A percentile compares a stretch with the other conserved stretches of the same genome.
phyloP scores from a whole-genome alignment of 2,113 vertebrate species.

The Barbus barbus region DNA sequence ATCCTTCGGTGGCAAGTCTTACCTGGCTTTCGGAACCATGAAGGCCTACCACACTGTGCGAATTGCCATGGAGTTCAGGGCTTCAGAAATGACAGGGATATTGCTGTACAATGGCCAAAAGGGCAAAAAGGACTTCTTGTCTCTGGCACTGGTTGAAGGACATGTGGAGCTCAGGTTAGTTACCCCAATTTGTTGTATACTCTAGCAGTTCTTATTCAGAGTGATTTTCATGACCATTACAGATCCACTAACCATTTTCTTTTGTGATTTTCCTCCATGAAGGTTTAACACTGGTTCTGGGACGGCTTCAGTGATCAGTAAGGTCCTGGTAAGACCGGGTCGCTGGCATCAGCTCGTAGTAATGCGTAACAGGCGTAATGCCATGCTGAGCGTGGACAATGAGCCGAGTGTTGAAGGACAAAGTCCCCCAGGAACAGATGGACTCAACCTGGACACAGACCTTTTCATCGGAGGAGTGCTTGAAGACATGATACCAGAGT shows the following conservation, averaged over 20 bases:
- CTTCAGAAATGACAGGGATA: conserved; percentile 82
- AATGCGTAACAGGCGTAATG: conserved; percentile 85
- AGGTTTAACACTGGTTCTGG: conserved; percentile 97
- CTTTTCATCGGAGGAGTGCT: conserved; percentile 89
- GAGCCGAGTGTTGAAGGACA: conserved; percentile 84
- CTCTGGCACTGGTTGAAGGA: conserved; percentile 81
- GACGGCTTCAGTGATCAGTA: conserved; percentile 81
- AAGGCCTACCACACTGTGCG: conserved; percentile 92
- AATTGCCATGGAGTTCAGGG: conserved; percentile 90
- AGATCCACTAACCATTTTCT: not conserved
- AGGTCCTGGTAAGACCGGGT: conserved; percentile 78
- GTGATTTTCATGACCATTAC: not conserved
- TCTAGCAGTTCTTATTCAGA: too few species aligned
- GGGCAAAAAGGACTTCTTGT: conserved; percentile 91
- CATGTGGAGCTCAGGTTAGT: conserved; percentile 88
- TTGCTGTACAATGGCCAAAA: conserved; percentile 91
- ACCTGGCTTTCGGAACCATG: conserved; percentile 90
- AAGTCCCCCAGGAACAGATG: conserved; percentile 89
- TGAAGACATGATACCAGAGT: conserved; percentile 81
- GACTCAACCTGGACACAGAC: conserved; percentile 92
- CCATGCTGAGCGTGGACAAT: conserved; percentile 83
- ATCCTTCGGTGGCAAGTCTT: conserved; percentile 88
- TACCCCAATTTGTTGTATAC: too few species aligned
- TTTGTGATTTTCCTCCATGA: not conserved
- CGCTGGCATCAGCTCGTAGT: conserved; percentile 91